Conservation (phyloP, 2,888 invertebrate species). For the Vannuccia rotundouncinata region DNA sequence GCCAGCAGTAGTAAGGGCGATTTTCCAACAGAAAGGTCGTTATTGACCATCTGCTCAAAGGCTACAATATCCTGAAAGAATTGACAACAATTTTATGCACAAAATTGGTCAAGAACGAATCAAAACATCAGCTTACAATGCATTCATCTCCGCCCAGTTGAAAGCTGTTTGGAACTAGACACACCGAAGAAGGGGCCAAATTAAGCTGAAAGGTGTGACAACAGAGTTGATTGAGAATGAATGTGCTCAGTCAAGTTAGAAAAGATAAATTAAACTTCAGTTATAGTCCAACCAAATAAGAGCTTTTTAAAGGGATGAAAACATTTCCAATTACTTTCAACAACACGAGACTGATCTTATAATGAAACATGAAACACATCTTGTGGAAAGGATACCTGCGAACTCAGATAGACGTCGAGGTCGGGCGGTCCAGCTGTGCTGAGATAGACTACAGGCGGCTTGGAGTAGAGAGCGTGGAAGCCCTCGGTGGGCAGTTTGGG, state of each 20-base stretch:
- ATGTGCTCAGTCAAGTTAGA: no score
- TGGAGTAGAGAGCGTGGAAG: slow-evolving; percentile 70
- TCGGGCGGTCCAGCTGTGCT: slow-evolving; percentile 55
- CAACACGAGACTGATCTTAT: no score
- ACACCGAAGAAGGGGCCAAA: slow-evolving; percentile 74
- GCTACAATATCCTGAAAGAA: slow-evolving; percentile 66
- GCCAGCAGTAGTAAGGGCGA: slow-evolving; percentile 50
- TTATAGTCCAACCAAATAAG: no score
- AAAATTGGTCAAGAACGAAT: neutral
- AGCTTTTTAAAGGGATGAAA: no score
- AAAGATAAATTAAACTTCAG: no score
- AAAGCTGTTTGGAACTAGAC: slow-evolving; percentile 65
- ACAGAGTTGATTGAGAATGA: neutral
- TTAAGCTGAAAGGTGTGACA: slow-evolving; percentile 62
- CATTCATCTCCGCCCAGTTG: slow-evolving; percentile 34
- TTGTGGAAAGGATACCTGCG: slow-evolving; percentile 54
- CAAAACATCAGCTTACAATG: neutral
- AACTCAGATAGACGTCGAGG: slow-evolving; percentile 53
- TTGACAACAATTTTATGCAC: neutral
- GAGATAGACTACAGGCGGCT: slow-evolving; percentile 67
- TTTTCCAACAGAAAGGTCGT: slow-evolving; percentile 69
- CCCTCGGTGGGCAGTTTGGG: slow-evolving; percentile 75
- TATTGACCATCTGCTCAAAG: slow-evolving; percentile 71
- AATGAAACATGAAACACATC: no score
- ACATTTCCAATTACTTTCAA: no score